A percentile compares a stretch with the other conserved stretches of the same genome.
Evolutionary conservation across 2,797 vertebrate species (phyloP).

Genomic region (Alexandromys oeconomus): DNA sequence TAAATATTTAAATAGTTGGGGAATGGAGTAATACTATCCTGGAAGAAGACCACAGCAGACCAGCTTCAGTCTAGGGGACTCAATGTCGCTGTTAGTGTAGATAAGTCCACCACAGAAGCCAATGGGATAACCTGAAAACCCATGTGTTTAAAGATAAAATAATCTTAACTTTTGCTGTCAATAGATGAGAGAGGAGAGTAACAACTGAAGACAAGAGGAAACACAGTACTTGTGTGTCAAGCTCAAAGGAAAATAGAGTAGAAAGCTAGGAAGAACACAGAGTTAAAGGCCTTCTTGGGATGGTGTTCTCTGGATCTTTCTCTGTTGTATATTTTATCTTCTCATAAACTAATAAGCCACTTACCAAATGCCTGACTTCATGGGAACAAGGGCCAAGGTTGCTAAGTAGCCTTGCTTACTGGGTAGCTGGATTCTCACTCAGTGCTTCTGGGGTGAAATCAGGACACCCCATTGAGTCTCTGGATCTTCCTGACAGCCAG

Average conservation of each 20-base stretch:
- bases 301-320: neutral
- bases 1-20: no score
- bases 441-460: neutral
- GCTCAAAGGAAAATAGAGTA: neutral
- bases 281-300: fast-evolving
- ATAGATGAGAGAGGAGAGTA: neutral
- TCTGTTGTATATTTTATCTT: neutral
- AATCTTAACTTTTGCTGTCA: neutral
- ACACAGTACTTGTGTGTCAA: fast-evolving
- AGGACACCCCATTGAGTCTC: neutral
- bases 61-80: neutral
- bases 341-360: no score
- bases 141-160: neutral
- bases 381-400: neutral
- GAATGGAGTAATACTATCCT: no score
- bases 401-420: no score
- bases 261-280: neutral
- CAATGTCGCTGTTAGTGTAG: fast-evolving
- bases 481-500: no score
- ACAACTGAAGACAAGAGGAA: no score
- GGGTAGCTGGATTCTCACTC: neutral
- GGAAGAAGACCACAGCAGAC: neutral
- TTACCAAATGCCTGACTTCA: neutral
- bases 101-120: neutral
- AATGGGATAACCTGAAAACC: neutral